phyloP scores from a whole-genome alignment of 2,888 invertebrate genomes.

The Drosophila seclusa region DNA sequence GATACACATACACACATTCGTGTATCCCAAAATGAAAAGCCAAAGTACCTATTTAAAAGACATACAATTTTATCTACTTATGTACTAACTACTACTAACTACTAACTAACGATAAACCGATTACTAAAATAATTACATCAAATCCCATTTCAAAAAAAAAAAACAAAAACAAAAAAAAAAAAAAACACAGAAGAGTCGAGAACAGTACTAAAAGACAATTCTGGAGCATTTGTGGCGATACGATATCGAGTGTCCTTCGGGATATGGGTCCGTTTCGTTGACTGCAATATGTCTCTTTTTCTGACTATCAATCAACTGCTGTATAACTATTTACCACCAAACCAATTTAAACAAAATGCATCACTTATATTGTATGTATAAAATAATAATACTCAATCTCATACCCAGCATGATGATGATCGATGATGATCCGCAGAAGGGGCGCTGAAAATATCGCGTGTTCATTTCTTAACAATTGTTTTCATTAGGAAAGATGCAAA shows the following conservation, averaged over 20 bases:
- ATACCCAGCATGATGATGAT: constrained; percentile 15
- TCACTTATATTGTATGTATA: constrained; percentile 54
- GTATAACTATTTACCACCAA: constrained; percentile 78
- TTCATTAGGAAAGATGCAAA: constrained; percentile 17
- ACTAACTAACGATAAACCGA: constrained; percentile 38
- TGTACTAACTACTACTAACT: constrained; percentile 38
- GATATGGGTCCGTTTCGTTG: constrained; percentile 10
- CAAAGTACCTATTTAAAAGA: constrained; percentile 80
- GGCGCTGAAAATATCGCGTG: constrained; percentile 14
- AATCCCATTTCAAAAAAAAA: constrained; percentile 1
- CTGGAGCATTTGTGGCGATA: constrained; percentile 39
- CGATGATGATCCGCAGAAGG: constrained; percentile 9
- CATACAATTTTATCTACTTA: constrained; percentile 68
- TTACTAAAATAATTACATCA: constrained; percentile 47
- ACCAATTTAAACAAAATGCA: constrained; percentile 25
- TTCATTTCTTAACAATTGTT: constrained; percentile 25
- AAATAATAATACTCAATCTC: constrained; percentile 67
- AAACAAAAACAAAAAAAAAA: constrained; percentile 33
- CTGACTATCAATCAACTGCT: constrained; percentile 75
- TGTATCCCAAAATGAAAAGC: constrained; percentile 68
- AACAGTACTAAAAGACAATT: constrained; percentile 45
- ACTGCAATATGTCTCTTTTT: constrained; percentile 36
- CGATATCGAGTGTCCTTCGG: constrained; percentile 6
- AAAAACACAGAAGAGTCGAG: constrained; percentile 29
- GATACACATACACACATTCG: constrained; percentile 17